Conservation (phyloP, 2,113 vertebrate genomes). For the Perca flavescens region DNA sequence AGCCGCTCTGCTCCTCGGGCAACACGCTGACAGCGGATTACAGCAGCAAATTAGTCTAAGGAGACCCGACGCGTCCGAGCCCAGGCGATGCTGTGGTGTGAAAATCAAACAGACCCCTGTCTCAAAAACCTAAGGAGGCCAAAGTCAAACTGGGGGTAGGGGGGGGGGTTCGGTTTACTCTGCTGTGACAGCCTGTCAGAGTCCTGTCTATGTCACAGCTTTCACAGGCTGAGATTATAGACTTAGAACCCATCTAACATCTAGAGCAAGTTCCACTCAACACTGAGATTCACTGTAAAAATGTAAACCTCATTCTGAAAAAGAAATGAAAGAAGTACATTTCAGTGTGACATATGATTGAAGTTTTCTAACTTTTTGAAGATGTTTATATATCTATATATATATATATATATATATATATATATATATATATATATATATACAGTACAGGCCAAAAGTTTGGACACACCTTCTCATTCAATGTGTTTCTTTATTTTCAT, state of each 20-base stretch:
- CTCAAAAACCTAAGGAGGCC: constrained; percentile 26
- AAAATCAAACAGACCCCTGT: constrained; percentile 69
- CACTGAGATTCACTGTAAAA: no score
- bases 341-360: not conserved
- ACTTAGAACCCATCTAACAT: not conserved
- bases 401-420: no score
- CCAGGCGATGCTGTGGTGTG: constrained; percentile 56
- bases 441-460: no score
- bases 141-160: constrained; percentile 21
- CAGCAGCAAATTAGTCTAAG: constrained; percentile 66
- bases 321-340: not conserved
- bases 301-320: not conserved
- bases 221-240: not conserved
- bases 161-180: constrained; percentile 29
- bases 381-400: not conserved
- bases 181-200: constrained; percentile 12
- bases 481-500: no score
- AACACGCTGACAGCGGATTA: constrained; percentile 65
- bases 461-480: no score
- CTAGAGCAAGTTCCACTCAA: not conserved
- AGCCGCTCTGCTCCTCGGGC: constrained; percentile 45
- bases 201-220: constrained; percentile 15
- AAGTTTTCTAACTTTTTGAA: not conserved
- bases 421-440: no score
- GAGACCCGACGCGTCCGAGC: constrained; percentile 25